A percentile compares a stretch with the other conserved stretches of the same genome.
Conservation (phyloP, 2,888 invertebrate genomes). For the Coenonympha glycerion region DNA sequence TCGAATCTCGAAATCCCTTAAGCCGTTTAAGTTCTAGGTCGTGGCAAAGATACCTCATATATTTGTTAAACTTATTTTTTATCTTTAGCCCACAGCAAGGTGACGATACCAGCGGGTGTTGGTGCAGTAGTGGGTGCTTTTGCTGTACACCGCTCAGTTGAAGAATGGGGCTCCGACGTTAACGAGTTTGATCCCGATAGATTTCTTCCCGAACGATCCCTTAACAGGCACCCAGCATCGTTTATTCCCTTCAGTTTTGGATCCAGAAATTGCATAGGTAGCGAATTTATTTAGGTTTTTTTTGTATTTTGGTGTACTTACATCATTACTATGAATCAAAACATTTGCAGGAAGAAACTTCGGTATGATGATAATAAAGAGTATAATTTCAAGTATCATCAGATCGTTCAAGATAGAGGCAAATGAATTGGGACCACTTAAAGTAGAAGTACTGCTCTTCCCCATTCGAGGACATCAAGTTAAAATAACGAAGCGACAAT, state of each 20-base stretch:
- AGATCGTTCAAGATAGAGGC: conserved; percentile 53
- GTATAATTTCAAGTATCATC: conserved; percentile 49
- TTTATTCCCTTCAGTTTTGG: conserved; percentile 71
- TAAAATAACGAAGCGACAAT: conserved; percentile 39
- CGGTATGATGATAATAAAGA: conserved; percentile 63
- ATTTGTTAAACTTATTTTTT: neutral
- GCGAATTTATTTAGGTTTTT: too few species aligned
- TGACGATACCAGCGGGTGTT: conserved; percentile 59
- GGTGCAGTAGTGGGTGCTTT: conserved; percentile 63
- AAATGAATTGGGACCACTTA: conserved; percentile 48
- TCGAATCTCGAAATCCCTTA: too few species aligned
- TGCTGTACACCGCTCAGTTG: conserved; percentile 65
- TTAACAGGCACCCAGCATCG: conserved; percentile 59
- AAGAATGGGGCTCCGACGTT: conserved; percentile 73
- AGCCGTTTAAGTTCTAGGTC: too few species aligned
- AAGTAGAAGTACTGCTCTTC: conserved; percentile 58
- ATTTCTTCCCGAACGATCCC: conserved; percentile 71
- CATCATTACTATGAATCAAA: neutral
- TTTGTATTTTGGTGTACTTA: too few species aligned
- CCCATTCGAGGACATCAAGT: conserved; percentile 58
- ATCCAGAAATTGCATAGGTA: conserved; percentile 65
- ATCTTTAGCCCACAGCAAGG: conserved; percentile 51
- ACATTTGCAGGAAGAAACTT: conserved; percentile 55
- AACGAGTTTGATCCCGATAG: conserved; percentile 77
- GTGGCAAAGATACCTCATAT: too few species aligned